These are phyloP conservation scores for Coleophora deauratella DNA, from an alignment of 2,888 invertebrate species.

Conservation along the genomic window DNA sequence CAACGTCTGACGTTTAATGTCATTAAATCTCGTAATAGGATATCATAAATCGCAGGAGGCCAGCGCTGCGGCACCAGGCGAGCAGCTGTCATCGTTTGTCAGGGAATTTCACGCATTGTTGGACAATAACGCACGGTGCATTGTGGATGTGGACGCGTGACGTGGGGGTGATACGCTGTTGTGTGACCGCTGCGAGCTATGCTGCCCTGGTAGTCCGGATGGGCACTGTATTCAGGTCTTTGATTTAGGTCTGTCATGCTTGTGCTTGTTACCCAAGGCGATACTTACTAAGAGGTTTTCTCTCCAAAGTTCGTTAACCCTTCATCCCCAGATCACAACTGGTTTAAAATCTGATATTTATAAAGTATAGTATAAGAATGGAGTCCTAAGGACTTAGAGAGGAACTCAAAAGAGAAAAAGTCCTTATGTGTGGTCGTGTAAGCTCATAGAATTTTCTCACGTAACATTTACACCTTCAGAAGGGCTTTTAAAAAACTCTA, in stretches of 20 bases:
- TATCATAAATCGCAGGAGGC: conserved; percentile 72
- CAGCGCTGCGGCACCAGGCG: conserved; percentile 50
- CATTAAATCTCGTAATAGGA: conserved; percentile 74
- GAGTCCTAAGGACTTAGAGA: too few relatives aligned
- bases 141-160: conserved; percentile 46
- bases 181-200: conserved; percentile 22
- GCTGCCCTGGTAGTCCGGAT: conserved; percentile 19
- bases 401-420: too few relatives aligned
- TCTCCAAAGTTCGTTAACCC: too few relatives aligned
- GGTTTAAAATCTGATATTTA: too few relatives aligned
- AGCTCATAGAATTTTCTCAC: too few relatives aligned
- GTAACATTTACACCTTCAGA: too few relatives aligned
- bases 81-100: conserved; percentile 74
- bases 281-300: too few relatives aligned
- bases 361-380: too few relatives aligned
- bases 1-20: conserved; percentile 62
- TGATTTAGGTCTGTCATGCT: neutral
- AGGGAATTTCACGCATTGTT: conserved; percentile 74
- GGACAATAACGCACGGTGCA: conserved; percentile 67
- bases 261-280: neutral
- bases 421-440: too few relatives aligned
- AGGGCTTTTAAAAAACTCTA: too few relatives aligned
- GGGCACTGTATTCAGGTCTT: neutral
- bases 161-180: conserved; percentile 27
- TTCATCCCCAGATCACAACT: too few relatives aligned